These are phyloP conservation scores for Eupsittula cactorum DNA, from an alignment of 2,113 vertebrate species.

Conservation along the genomic window DNA sequence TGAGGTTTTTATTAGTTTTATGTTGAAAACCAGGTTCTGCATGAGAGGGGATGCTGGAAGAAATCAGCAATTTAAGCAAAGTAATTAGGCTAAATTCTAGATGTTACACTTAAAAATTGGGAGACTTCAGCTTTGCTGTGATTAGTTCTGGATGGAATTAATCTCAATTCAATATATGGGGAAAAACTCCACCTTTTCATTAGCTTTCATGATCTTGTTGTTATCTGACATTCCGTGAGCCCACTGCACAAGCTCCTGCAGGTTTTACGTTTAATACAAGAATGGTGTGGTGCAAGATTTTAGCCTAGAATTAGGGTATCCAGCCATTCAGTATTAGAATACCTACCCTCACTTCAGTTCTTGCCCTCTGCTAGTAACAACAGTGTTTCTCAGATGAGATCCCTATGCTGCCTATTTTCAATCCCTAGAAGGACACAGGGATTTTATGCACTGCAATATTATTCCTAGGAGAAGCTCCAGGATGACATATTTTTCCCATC, in stretches of 20 bases:
- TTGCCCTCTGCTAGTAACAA: not conserved
- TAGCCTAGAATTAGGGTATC: not conserved
- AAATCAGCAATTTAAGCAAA: not conserved
- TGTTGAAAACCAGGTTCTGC: not conserved
- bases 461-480: not conserved
- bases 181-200: not conserved
- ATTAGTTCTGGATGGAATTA: not conserved
- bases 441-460: not conserved
- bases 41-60: not conserved
- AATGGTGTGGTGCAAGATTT: accelerated
- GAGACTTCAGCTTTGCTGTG: not conserved
- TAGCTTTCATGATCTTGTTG: not conserved
- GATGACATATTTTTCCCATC: not conserved
- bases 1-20: not conserved
- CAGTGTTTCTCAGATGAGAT: not conserved
- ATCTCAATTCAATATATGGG: not conserved
- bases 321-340: not conserved
- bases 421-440: not conserved
- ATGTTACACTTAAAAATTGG: not conserved
- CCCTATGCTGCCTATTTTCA: not conserved
- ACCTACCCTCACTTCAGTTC: not conserved
- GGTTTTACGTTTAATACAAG: not conserved
- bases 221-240: not conserved
- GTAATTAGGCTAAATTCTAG: not conserved
- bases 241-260: accelerated